Evolutionary conservation across 2,113 vertebrate genomes (phyloP), one percentile per base, ranked within the genome.

Genomic region (Varanus salvator): DNA sequence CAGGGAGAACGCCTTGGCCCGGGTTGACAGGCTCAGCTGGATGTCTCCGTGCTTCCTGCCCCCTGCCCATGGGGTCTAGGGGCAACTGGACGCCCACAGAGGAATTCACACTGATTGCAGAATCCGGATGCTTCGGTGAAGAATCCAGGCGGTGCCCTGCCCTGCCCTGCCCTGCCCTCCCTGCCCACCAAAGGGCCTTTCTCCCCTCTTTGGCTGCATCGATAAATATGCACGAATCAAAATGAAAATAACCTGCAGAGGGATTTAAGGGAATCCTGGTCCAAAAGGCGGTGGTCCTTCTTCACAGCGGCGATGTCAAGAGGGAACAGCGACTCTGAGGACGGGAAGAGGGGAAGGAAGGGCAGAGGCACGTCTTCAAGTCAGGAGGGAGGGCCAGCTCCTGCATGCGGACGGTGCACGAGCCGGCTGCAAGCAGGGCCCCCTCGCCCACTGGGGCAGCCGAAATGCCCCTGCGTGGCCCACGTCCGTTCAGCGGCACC

Each of bases 271-370:
- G 97, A 98, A 94, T 98, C 98, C 92, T 97, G 93, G 92, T 98
- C 98, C 96, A 98, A 95, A 97, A 98, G 98, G 94, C 94, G 78
- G 92, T 98, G 98, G 93, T 98, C 97, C 89, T 96, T 98, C 95
- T 98, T 97, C 96, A 98, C 98, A 90, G 97, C 96, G 0, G 92
- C 15, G 75, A 98, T 98, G 94, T 98, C 98, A 34, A 98, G 91
- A 31, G 96, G 98, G 95, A 97, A 98, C 66, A 60, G 95, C 0
- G 95, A 97, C 48, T 95, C 95, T 98, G 88, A 54, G 85, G 76
- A 50, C 8, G 6, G 92, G 89, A 44, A 57, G 86, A 91, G 68
- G 2, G 0, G 66, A 31, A 89, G 38, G 57, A 12, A 5, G 27
- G 87, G 90, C 17, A 91, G 86, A 71, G 0, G 82, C 68, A 69